A percentile compares a stretch with the other conserved stretches of the same genome.
These are phyloP conservation scores for Labia minor DNA, from an alignment of 2,888 invertebrate species.

Conservation along the genomic window DNA sequence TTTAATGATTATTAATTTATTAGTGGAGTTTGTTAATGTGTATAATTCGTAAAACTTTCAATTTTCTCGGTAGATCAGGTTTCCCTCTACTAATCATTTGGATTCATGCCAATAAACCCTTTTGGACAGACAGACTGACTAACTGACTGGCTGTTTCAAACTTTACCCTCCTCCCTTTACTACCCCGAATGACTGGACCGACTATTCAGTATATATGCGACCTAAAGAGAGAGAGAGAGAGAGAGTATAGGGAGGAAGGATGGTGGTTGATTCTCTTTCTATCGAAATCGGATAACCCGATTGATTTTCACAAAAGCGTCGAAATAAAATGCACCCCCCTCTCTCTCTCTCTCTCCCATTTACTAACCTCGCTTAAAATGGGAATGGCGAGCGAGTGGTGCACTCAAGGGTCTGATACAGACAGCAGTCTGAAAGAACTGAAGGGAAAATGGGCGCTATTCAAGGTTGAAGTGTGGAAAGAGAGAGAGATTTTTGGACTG, in stretches of 20 bases:
- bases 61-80: not conserved
- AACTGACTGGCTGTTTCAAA: not conserved
- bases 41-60: not conserved
- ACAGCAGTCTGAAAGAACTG: constrained; percentile 3
- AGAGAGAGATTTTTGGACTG: not conserved
- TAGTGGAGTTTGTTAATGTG: not conserved
- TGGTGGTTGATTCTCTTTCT: not conserved
- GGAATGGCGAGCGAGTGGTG: not conserved
- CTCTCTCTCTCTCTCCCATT: too few species aligned
- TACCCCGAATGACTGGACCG: not conserved
- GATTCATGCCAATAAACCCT: not conserved
- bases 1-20: too few species aligned
- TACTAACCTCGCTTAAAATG: too few species aligned
- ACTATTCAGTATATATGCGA: too few species aligned
- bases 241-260: not conserved
- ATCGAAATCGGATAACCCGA: constrained; percentile 13
- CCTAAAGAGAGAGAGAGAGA: too few species aligned
- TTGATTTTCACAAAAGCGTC: constrained; percentile 13
- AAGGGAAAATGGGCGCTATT: not conserved
- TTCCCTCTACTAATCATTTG: not conserved
- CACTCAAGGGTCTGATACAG: constrained; percentile 13
- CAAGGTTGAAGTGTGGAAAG: not conserved
- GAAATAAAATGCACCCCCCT: not conserved
- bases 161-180: not conserved
- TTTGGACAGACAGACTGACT: not conserved